Base-by-base conservation (phyloP, 2,888 invertebrate genomes). In the Idaea biselata region DNA sequence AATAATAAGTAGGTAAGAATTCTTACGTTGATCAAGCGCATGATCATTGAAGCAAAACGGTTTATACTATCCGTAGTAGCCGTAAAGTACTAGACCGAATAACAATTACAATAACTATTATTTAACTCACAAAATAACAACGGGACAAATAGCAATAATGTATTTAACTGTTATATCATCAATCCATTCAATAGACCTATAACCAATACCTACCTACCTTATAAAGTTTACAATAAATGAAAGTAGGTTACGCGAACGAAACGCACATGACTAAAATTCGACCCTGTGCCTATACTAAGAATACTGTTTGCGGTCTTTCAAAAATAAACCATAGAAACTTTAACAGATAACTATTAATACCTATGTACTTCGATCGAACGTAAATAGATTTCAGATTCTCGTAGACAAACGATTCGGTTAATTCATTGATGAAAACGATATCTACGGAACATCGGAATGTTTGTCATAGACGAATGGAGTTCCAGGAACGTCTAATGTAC, bases 241-340 rank as follows among this genome's bases (percentile, higher is more conserved):
- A 86, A 84, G 84, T 84, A 78, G 84, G 85, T 82, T 82, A 80
- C 74, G 72, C 63, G 69, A 68, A 72, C 63, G 69, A 68, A 71
- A 70, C 71, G 72, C 44, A 73, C 68, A 74, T 84, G 80, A 84
- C 44, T 74, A 83, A 81, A 83, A 83, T 73, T 71, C 76, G 83
- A 80, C 84, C 83, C 82, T 83, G 84, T 76, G 73, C 75, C 72
- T 71, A 76, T 66, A 79, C 73, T 75, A 73, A 69, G 44, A 44
- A 44, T 11, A 44, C 44, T 33, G 33, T 33, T 25, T 25, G 25
- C 25, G 6, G 44, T 44, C 44, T 11, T 44, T 44, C 44, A 44
- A 11, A 44, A 8, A 44, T 44, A 44, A 44, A 44, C 44, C 11
- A 14, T 44, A 25, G 25, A 25, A 25, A 8, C 44, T 44, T 8